Conservation (phyloP, 2,888 invertebrate genomes). For the Odontothrips loti region DNA sequence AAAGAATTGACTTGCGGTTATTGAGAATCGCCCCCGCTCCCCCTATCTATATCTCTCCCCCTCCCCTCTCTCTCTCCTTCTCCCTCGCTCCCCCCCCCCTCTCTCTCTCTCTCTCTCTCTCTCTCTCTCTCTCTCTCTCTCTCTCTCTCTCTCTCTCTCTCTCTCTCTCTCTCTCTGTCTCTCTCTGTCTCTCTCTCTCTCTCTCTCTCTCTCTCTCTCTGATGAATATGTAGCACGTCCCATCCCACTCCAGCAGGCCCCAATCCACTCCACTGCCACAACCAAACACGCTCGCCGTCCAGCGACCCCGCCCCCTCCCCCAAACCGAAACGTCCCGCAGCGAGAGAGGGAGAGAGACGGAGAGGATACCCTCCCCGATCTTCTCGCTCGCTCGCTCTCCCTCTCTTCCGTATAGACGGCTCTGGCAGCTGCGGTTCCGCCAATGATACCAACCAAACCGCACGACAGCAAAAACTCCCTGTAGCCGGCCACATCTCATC, state of each 20-base stretch:
- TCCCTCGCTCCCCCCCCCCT: neutral
- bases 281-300: neutral
- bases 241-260: neutral
- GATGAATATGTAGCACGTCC: slow-evolving; percentile 11
- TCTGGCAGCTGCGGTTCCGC: no score
- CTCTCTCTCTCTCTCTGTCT: neutral
- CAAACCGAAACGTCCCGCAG: neutral
- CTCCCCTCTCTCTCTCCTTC: neutral
- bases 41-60: neutral
- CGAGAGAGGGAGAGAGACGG: no score
- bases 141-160: neutral
- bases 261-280: slow-evolving; percentile 11
- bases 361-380: no score
- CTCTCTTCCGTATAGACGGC: no score
- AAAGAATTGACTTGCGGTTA: neutral
- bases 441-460: no score
- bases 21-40: neutral
- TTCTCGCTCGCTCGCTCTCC: no score
- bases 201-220: neutral
- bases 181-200: neutral
- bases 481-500: no score
- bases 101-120: neutral
- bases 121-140: neutral
- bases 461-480: no score
- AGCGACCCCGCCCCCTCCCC: neutral